Evolutionary conservation across 30 jellyfish, hydroid and myxozoan genomes (phyloP), one percentile per base, ranked within the genome.

Genomic region (Aurelia sp.): DNA sequence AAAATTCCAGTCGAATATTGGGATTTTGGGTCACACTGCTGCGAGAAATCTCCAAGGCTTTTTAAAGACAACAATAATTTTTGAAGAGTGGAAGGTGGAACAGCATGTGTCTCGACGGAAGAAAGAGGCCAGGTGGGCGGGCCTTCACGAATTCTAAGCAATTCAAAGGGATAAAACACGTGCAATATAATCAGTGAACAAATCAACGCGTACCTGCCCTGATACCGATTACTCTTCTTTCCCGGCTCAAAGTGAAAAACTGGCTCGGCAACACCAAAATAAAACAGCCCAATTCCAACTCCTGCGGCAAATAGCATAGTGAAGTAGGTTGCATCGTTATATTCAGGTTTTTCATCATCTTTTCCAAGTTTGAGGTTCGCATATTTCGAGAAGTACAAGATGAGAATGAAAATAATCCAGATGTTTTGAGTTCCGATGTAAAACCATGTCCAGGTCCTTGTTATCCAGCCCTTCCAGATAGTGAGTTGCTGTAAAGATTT

Each of bases 251-350:
- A 92, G 71, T 92, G 98, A 59, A 3, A 92, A 62, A 92, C 76
- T 15, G 98, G 96, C 62, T 92, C 98, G 12, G 98, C 96, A 53
- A 92, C 98, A 16, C 98, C 98, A 76, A 85, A 92, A 48, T 92
- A 92, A 68, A 92, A 87, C 78, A 92, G 81, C 30, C 98, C 98
- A 76, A 92, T 87, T 7, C 95, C 98, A 44, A 92, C 84, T 9
- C 98, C 98, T 33, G 94, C 96, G 57, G 98, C 96, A 75, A 92
- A 92, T 63, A 92, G 64, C 98, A 92, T 92, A 62, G 98, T 92
- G 86, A 92, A 92, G 60, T 92, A 92, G 40, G 98, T 31, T 21
- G 85, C 92, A 62, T 92, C 96, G 65, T 74, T 85, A 73, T 76
- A 92, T 52, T 92, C 98, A 6, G 98, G 98, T 76, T 92, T 81